Conservation (phyloP, 2,888 invertebrate genomes). For the Athalia rosae region DNA sequence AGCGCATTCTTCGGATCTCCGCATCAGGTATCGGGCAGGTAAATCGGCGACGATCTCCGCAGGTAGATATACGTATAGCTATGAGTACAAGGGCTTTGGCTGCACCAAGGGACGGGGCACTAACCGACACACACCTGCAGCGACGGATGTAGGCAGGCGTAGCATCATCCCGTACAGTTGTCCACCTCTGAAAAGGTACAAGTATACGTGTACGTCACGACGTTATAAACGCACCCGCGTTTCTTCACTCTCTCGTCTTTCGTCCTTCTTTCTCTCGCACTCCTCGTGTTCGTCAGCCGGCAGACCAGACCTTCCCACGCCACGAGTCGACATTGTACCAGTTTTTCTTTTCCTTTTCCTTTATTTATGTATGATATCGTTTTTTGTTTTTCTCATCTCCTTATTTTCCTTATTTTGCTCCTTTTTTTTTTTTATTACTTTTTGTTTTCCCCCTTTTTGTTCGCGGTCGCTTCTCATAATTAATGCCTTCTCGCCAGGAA, state of each 20-base stretch:
- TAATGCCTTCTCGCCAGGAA: constrained; percentile 39
- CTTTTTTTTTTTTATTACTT: background rate
- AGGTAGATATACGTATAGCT: background rate
- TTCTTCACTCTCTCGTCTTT: background rate
- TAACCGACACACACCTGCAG: constrained; percentile 21
- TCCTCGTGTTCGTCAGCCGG: constrained; percentile 3
- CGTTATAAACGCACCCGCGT: background rate
- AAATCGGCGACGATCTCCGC: constrained; percentile 3
- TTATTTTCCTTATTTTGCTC: background rate
- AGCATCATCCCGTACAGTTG: too few relatives aligned
- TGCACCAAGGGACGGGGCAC: background rate
- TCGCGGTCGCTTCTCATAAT: background rate
- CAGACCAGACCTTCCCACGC: constrained; percentile 39
- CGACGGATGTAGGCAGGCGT: too few relatives aligned
- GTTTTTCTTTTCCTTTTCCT: background rate
- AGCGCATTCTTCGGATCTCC: constrained; percentile 18
- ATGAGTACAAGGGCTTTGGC: background rate
- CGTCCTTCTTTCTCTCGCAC: constrained; percentile 1
- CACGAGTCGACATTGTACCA: constrained; percentile 35
- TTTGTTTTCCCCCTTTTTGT: background rate
- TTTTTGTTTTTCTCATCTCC: constrained; percentile 4
- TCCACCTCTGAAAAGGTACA: too few relatives aligned
- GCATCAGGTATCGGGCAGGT: constrained; percentile 32
- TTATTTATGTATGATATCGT: background rate
- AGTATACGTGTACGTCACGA: background rate